Percentiles rank a stretch among this genome's conserved stretches.
Conservation (phyloP, 2,888 invertebrate genomes). For the Parnassius glacialis region DNA sequence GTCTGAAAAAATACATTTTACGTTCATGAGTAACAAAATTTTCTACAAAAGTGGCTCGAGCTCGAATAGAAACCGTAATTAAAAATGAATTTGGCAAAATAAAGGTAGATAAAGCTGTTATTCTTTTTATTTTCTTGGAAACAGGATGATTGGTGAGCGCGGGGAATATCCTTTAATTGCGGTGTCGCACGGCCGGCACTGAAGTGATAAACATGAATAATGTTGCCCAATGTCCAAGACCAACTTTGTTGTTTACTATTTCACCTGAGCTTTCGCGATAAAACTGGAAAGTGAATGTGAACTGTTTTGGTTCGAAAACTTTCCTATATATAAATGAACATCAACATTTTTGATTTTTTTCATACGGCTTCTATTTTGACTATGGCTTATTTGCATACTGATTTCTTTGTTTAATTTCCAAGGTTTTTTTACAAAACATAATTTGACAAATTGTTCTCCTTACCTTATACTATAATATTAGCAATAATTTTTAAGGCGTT, state of each 20-base stretch:
- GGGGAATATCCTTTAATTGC: constrained; percentile 69
- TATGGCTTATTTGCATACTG: too few relatives aligned
- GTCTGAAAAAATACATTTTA: too few relatives aligned
- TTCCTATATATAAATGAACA: background rate
- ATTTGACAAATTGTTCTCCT: too few relatives aligned
- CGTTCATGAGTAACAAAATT: too few relatives aligned
- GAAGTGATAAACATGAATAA: constrained; percentile 76
- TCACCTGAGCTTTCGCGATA: constrained; percentile 65
- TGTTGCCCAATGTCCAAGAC: constrained; percentile 68
- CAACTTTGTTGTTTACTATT: constrained; percentile 69
- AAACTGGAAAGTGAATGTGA: constrained; percentile 41
- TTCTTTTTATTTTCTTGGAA: constrained; percentile 48
- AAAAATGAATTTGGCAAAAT: too few relatives aligned
- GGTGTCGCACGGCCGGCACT: constrained; percentile 50
- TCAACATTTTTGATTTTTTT: background rate
- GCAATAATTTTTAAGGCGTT: too few relatives aligned
- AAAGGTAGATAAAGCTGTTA: constrained; percentile 32
- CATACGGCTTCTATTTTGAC: too few relatives aligned
- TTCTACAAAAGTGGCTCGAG: too few relatives aligned
- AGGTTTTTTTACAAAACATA: too few relatives aligned
- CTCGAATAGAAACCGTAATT: too few relatives aligned
- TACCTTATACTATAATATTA: too few relatives aligned
- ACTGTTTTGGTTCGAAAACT: constrained; percentile 2
- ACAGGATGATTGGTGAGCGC: constrained; percentile 28
- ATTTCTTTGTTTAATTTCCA: too few relatives aligned